A percentile compares a stretch with the other conserved stretches of the same genome.
Conservation (phyloP, 2,797 vertebrate genomes). For the Coccyzus lansbergi region DNA sequence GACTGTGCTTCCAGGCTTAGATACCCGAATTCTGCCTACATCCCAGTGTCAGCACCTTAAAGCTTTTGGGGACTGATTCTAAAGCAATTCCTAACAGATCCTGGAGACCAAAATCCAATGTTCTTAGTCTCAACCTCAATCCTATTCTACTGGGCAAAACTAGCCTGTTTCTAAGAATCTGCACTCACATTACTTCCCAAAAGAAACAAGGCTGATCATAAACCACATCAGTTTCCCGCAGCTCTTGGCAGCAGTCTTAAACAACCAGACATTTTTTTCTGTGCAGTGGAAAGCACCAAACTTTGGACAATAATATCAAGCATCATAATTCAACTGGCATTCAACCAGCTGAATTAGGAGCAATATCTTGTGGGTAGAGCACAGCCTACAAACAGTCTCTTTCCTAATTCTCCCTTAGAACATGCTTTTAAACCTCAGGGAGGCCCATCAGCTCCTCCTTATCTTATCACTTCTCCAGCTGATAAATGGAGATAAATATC, state of each 20-base stretch:
- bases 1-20: not conserved
- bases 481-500: not conserved
- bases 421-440: not conserved
- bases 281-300: not conserved
- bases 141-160: not conserved
- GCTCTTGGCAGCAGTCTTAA: not conserved
- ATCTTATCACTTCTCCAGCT: not conserved
- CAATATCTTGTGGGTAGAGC: accelerated
- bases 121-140: not conserved
- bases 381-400: not conserved
- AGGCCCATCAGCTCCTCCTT: not conserved
- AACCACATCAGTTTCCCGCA: not conserved
- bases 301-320: not conserved
- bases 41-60: not conserved
- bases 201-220: not conserved
- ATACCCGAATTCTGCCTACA: not conserved
- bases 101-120: not conserved
- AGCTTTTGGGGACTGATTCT: not conserved
- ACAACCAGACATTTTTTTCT: not conserved
- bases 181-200: not conserved
- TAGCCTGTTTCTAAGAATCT: not conserved
- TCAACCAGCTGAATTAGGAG: not conserved
- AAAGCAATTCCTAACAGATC: not conserved
- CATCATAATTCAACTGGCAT: not conserved
- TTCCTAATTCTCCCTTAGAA: not conserved